Evolutionary conservation across 2,113 vertebrate species (phyloP), one percentile per base, ranked within the genome.

Genomic region (Cryptomyrus ogoouensis): DNA sequence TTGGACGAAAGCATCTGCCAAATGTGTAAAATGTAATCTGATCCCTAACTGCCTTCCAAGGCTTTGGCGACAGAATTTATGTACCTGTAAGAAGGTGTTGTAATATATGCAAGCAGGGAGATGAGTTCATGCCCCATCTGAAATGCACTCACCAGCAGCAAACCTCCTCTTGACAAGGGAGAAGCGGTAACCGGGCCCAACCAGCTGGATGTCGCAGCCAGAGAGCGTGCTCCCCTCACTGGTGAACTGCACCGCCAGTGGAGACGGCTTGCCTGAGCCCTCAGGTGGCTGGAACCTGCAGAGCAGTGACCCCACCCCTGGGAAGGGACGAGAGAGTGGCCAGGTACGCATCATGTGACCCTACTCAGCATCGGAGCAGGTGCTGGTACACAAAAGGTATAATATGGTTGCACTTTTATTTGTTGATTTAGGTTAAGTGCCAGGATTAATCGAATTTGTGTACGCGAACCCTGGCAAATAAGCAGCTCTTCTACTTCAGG

Each of bases 131-230:
- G 74, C 13, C n/a, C 42, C 44, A 0, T 84, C 35, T 44, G 42
- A 84, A 24, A 84, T 13, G 12, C 10, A 93, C 94, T 52, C 90
- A 97, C 97, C 97, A 95, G 97, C 97, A 0, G 97, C 97, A 90
- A 98, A 98, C 89, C 97, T 97, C 94, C 97, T 97, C 93, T 98
- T 98, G 93, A 98, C 95, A 90, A 98, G 96, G 74, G 97, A 98
- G 92, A 98, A 97, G 90, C 97, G 95, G 91, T 98, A 98, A 0
- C 97, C 97, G 17, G 96, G 94, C 0, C 97, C 97, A 0, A 97
- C 94, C 6, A 98, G 95, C 91, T 97, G 96, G 35, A 98, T 97
- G 93, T 97, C 97, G 1, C 96, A 97, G 90, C 97, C 94, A 24
- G 97, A 98, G 31, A 98, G 92, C 0, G 97, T 97, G 94, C 95